phyloP scores from a whole-genome alignment of 2,888 invertebrate species.

The Oscheius sp. region DNA sequence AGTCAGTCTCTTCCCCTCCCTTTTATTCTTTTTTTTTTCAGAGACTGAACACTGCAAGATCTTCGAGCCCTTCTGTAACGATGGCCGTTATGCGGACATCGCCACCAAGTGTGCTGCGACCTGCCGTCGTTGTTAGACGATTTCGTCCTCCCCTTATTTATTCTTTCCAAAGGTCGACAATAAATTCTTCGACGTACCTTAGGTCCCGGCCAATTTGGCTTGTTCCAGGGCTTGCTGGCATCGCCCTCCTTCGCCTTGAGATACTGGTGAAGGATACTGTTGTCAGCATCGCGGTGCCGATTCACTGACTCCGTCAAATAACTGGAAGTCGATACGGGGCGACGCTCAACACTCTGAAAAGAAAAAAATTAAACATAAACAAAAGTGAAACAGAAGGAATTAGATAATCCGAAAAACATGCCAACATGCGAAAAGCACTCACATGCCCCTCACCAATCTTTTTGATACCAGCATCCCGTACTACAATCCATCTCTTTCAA shows the following conservation, averaged over 20 bases:
- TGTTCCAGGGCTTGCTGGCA: constrained; percentile 70
- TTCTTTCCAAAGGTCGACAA: neutral
- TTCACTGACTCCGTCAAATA: constrained; percentile 67
- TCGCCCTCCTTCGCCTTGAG: constrained; percentile 68
- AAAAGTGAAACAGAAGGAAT: neutral
- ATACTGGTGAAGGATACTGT: constrained; percentile 61
- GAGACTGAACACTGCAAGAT: constrained; percentile 21
- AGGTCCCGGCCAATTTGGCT: constrained; percentile 68
- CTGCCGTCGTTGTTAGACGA: constrained; percentile 7
- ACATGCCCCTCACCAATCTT: constrained; percentile 24
- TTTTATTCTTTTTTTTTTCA: neutral
- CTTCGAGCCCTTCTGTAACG: constrained; percentile 20
- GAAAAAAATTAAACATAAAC: neutral
- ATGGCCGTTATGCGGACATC: constrained; percentile 6
- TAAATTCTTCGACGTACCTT: constrained; percentile 42
- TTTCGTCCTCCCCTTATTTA: neutral
- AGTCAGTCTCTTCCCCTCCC: neutral
- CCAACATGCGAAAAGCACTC: neutral
- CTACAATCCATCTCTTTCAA: neutral
- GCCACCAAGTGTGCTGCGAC: constrained; percentile 22
- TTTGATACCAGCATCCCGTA: constrained; percentile 27
- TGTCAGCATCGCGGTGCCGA: constrained; percentile 67
- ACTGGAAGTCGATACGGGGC: constrained; percentile 65
- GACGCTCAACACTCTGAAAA: constrained; percentile 62
- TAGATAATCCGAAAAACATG: constrained; percentile 14